Base-by-base conservation (phyloP, 2,888 invertebrate species). In the Drosophila borborema region DNA sequence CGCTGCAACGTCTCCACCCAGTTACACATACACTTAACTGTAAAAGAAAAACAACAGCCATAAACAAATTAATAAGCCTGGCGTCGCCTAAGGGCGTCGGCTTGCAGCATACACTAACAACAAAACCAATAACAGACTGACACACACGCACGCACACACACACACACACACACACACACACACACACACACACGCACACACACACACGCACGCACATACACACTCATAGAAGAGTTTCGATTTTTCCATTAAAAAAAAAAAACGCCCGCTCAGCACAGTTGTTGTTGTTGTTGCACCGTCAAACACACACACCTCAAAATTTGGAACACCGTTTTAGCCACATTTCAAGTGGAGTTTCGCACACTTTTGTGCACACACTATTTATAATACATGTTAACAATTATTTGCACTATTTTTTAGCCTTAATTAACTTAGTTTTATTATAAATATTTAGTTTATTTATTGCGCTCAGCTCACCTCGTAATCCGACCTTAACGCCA, bases 401-500 rank as follows among this genome's bases (percentile, higher is more conserved):
- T 77, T 78, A 77, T 73, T 85, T 87, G 67, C 86, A 82, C 79
- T 77, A 59, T 41, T 38, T 58, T 70, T 64, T 23, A 46, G 46
- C 56, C 78, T 89, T 78, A 83, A 78, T 76, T 82, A 79, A 81
- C 81, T 81, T 81, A 84, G 56, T 79, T 78, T 84, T 72, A 58
- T 72, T 34, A 63, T 1, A 80, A 73, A 71, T 72, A 80, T 82
- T 76, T 65, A 62, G 64, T 61, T 78, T 78, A 82, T 71, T 77
- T 80, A 58, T 71, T 74, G 72, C 75, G 86, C 93, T 92, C 86
- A 77, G 86, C 92, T 92, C 87, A 92, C 92, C 92, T 92, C 93
- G 90, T 90, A 92, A 85, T 92, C 91, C 84, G 93, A 92, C 91
- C 92, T 92, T 82, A 91, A 90, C 90, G 92, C 92, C 93, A 93